phyloP scores from a whole-genome alignment of 2,888 invertebrate species.

The Philhelius pedissequus region DNA sequence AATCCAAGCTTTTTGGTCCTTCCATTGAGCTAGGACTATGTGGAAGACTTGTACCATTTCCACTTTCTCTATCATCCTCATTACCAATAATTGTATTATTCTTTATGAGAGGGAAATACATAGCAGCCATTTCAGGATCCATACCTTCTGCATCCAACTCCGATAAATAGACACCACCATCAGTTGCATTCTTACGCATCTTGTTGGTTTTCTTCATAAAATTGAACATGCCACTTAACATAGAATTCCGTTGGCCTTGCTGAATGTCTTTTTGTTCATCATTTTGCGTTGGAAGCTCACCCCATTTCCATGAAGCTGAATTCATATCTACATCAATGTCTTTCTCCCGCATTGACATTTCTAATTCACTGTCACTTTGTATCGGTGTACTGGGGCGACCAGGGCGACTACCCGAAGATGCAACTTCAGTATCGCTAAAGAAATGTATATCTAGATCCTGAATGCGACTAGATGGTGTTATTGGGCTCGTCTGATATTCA shows the following conservation, averaged over 20 bases:
- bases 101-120: slow-evolving; percentile 86
- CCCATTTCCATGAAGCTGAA: slow-evolving; percentile 90
- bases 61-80: slow-evolving; percentile 97
- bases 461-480: slow-evolving; percentile 77
- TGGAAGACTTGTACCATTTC: slow-evolving; percentile 96
- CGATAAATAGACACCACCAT: slow-evolving; percentile 91
- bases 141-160: slow-evolving; percentile 91
- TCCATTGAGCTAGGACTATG: slow-evolving; percentile 95
- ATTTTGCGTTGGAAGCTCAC: slow-evolving; percentile 85
- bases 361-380: slow-evolving; percentile 97
- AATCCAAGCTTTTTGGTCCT: slow-evolving; percentile 88
- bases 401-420: slow-evolving; percentile 83
- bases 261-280: slow-evolving; percentile 73
- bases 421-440: slow-evolving; percentile 95
- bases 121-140: slow-evolving; percentile 94
- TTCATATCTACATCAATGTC: slow-evolving; percentile 73
- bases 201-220: slow-evolving; percentile 91
- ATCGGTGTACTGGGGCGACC: slow-evolving; percentile 90
- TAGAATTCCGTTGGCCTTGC: slow-evolving; percentile 81
- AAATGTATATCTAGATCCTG: slow-evolving; percentile 89
- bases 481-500: slow-evolving; percentile 70
- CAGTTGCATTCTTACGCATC: slow-evolving; percentile 80
- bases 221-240: slow-evolving; percentile 94
- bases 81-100: slow-evolving; percentile 73
- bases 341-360: slow-evolving; percentile 81